Evolutionary conservation across 2,888 invertebrate genomes (phyloP).

Genomic region (Yponomeuta sedellus): DNA sequence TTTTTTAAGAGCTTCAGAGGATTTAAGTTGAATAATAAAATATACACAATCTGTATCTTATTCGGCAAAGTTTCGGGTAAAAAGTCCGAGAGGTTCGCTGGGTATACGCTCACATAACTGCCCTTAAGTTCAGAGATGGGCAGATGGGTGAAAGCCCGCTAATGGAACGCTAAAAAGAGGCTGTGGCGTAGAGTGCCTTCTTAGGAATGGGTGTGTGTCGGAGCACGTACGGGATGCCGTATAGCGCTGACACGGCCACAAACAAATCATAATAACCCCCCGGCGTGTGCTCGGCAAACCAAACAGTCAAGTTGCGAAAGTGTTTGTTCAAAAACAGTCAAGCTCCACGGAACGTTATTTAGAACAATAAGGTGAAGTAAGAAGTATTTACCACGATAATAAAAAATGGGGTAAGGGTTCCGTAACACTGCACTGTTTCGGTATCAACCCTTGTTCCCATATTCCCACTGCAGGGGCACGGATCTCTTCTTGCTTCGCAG

Average conservation of each 20-base stretch:
- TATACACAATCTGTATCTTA: neutral
- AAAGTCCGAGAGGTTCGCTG: neutral
- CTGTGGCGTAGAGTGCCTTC: neutral
- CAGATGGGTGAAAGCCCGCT: neutral
- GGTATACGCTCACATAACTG: neutral
- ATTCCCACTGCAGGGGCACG: no score
- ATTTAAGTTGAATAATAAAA: neutral
- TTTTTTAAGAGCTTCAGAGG: neutral
- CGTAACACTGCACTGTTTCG: no score
- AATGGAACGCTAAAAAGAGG: neutral
- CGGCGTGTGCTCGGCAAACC: neutral
- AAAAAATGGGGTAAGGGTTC: no score
- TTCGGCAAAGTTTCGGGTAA: neutral
- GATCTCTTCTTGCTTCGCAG: no score
- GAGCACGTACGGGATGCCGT: neutral
- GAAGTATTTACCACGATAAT: no score
- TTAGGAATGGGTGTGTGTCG: neutral
- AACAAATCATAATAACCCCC: slow-evolving; percentile 6
- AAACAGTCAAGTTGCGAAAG: slow-evolving; percentile 4
- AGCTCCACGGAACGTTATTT: neutral
- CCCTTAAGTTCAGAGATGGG: neutral
- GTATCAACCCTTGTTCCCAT: no score
- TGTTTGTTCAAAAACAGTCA: slow-evolving; percentile 1
- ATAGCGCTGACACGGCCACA: neutral
- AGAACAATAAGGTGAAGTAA: no score